Percentiles rank a stretch among this genome's conserved stretches.
phyloP scores from a whole-genome alignment of 2,888 invertebrate species.

The Deroplatys truncata region DNA sequence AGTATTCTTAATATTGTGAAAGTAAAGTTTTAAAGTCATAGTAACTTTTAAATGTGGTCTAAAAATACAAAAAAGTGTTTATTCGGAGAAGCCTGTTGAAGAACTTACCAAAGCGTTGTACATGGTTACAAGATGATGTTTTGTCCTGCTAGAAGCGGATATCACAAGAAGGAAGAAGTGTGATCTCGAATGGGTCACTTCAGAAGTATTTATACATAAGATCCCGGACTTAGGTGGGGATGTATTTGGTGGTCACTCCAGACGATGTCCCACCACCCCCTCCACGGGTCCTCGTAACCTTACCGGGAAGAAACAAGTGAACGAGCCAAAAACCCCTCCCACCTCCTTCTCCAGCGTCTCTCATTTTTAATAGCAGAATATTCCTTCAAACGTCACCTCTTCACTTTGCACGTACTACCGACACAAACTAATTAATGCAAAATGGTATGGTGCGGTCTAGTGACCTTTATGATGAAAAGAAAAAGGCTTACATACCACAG shows the following conservation, averaged over 20 bases:
- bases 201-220: not conserved
- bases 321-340: not conserved
- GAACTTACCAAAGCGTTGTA: not conserved
- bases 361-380: not conserved
- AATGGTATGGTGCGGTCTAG: not conserved
- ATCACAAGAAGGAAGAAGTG: not conserved
- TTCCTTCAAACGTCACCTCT: not conserved
- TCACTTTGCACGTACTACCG: not conserved
- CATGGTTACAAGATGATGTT: not conserved
- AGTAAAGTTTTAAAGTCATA: too few species aligned
- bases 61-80: too few species aligned
- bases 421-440: not conserved
- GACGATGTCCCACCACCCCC: not conserved
- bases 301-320: not conserved
- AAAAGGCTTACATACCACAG: not conserved
- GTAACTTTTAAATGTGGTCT: too few species aligned
- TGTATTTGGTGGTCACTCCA: not conserved
- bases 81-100: not conserved
- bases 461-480: not conserved
- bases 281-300: not conserved
- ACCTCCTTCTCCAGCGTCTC: not conserved
- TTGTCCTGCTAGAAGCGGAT: not conserved
- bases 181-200: not conserved
- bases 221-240: not conserved
- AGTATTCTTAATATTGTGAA: too few species aligned